phyloP scores from a whole-genome alignment of 2,888 invertebrate genomes.

The Brachyopa scutellaris region DNA sequence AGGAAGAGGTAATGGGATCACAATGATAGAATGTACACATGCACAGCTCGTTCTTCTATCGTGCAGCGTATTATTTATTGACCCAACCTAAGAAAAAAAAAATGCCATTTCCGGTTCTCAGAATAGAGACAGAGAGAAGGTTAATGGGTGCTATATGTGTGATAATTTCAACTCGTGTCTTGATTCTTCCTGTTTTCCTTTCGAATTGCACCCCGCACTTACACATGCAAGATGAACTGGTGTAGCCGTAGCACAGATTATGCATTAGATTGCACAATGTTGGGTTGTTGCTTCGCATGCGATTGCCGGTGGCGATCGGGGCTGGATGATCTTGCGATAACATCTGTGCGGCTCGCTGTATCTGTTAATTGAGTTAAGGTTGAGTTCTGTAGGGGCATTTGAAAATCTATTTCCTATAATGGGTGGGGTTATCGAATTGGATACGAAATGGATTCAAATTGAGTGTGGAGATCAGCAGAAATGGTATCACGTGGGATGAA shows the following conservation, averaged over 20 bases:
- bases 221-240: conserved; percentile 11
- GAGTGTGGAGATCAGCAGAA: conserved; percentile 32
- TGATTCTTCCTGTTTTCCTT: conserved; percentile 65
- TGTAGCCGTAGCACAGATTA: conserved; percentile 34
- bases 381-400: conserved; percentile 17
- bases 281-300: conserved; percentile 36
- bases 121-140: conserved; percentile 47
- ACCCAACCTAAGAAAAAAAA: conserved; percentile 48
- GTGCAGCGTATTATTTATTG: conserved; percentile 60
- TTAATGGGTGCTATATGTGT: conserved; percentile 73
- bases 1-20: conserved; percentile 46
- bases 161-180: conserved; percentile 71
- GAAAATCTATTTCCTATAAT: conserved; percentile 68
- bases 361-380: conserved; percentile 68
- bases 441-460: conserved; percentile 60
- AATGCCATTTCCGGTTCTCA: conserved; percentile 70
- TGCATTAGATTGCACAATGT: conserved; percentile 63
- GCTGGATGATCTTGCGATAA: conserved; percentile 68
- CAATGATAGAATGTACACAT: conserved; percentile 29
- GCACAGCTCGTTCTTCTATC: not conserved
- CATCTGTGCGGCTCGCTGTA: conserved; percentile 43
- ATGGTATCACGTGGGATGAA: conserved; percentile 43
- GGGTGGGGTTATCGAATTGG: conserved; percentile 70
- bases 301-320: conserved; percentile 47
- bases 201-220: not conserved